Evolutionary conservation across 2,888 invertebrate genomes (phyloP), one percentile per base, ranked within the genome.

Genomic region (Chloromyia formosa): DNA sequence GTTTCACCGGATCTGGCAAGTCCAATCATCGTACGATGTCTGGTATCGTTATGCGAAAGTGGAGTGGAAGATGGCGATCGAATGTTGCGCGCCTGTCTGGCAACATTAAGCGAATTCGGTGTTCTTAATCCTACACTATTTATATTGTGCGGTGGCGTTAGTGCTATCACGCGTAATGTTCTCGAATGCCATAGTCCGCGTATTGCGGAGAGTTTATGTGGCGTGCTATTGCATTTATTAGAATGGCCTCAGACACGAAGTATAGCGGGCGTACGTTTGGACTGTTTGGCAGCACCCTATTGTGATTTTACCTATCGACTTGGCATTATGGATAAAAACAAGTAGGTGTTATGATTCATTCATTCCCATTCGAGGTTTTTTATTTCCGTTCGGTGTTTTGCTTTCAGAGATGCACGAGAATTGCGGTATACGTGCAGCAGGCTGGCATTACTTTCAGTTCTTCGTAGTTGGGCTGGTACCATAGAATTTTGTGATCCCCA

Each of bases 401-500:
- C 7, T 78, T 78, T 18, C 80, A 91, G 92, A 81, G 91, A 92
- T 83, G 92, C 92, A 81, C 89, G 93, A 61, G 95, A 96, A 81
- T 88, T 93, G 83, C 89, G 93, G 80, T 94, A 95, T 82, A 92
- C 92, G 35, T 94, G 95, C 81, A 94, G 95, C 80, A 91, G 95
- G 75, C 86, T 94, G 76, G 95, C 95, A 14, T 85, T 95, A 76
- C 87, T 96, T 66, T 94, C 95, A 77, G 90, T 94, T 75, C 85
- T 97, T 76, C 91, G 96, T 77, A 97, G 97, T 78, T 98, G 96
- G 94, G 92, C 96, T 54, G 97, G 97, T 73, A 88, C 95, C 77
- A 87, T 95, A 75, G 94, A 94, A 85, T 94, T 95, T 86, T 95
- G 95, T 83, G 91, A 93, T 84, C 94, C 94, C 12, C 87, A 88